These are phyloP conservation scores for Cranoglanis bouderius DNA, from an alignment of 2,113 vertebrate species.

Conservation along the genomic window DNA sequence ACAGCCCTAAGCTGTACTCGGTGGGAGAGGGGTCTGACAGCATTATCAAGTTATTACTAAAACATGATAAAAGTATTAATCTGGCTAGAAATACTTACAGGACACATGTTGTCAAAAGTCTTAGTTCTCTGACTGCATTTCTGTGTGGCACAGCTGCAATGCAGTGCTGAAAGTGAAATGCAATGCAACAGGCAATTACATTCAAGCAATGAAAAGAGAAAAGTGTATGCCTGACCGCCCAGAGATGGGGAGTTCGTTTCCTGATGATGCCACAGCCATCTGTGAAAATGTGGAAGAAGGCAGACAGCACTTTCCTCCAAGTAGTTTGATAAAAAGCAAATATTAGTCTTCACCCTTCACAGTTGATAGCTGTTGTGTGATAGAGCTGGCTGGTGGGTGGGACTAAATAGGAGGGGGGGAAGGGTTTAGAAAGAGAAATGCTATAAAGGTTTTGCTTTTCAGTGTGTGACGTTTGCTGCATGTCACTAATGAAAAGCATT, in stretches of 20 bases:
- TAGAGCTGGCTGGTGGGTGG: neutral
- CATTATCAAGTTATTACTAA: too few species aligned
- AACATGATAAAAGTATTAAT: neutral
- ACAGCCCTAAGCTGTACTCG: too few species aligned
- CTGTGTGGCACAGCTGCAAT: neutral
- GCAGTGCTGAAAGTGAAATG: conserved; percentile 50
- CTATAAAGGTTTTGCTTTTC: neutral
- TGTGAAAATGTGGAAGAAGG: neutral
- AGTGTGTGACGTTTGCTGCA: neutral
- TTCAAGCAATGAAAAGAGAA: neutral
- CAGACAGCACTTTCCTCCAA: neutral
- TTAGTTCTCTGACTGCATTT: neutral
- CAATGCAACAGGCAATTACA: neutral
- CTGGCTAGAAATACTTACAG: neutral
- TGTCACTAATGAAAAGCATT: neutral
- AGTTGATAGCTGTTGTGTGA: neutral
- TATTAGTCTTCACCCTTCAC: neutral
- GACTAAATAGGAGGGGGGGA: neutral
- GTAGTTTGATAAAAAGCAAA: neutral
- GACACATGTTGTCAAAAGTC: neutral
- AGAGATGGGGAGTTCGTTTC: neutral
- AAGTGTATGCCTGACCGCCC: neutral
- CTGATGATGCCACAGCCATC: neutral
- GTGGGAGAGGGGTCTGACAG: too few species aligned
- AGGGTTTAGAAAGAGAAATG: neutral